Evolutionary conservation across 2,113 vertebrate species (phyloP), one percentile per base, ranked within the genome.

Genomic region (Albula glossodonta): DNA sequence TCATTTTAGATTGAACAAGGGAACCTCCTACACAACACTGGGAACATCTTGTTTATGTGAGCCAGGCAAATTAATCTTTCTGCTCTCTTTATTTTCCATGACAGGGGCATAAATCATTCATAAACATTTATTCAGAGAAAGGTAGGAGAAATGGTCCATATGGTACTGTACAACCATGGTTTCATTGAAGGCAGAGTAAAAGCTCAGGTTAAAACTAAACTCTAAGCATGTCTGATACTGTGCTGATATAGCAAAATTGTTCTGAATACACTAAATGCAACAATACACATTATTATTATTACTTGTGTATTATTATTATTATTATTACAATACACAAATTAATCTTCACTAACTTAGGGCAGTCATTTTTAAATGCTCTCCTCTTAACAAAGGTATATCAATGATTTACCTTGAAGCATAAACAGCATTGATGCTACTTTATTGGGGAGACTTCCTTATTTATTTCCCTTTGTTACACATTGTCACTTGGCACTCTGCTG

Each of bases 91-190:
- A 51, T 51, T 50, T 51, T 80, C 50, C 50, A 9, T 51, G 17
- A 80, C 70, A 74, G 70, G 70, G n/a, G n/a, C 22, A 74, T 31
- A 9, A 74, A 74, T 31, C 79, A 80, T 80, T 80, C 17, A 80
- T 51, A 80, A 80, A 80, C 48, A 50, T 80, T 51, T 50, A 80
- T 51, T 80, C 4, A 80, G 22, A 19, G 48, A 12, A 51, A 80
- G 50, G 13, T 15, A 51, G 50, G 50, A 51, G 15, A 51, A 80
- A 80, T 10, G 3, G 11, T 50, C 48, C 70, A 74, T 31, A n/a
- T 80, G 78, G 11, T 50, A 17, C 78, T 5, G 56, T 15, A 3
- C 5, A 9, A 0, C 50, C 4, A 51, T 41, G 31, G 31, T 41
- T 41, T 41, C 31, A 41, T 41, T 41, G 31, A 41, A n/a, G 50